A percentile compares a stretch with the other conserved stretches of the same genome.
These are phyloP conservation scores for Chromis chromis DNA, from an alignment of 2,797 vertebrate species.

Conservation along the genomic window DNA sequence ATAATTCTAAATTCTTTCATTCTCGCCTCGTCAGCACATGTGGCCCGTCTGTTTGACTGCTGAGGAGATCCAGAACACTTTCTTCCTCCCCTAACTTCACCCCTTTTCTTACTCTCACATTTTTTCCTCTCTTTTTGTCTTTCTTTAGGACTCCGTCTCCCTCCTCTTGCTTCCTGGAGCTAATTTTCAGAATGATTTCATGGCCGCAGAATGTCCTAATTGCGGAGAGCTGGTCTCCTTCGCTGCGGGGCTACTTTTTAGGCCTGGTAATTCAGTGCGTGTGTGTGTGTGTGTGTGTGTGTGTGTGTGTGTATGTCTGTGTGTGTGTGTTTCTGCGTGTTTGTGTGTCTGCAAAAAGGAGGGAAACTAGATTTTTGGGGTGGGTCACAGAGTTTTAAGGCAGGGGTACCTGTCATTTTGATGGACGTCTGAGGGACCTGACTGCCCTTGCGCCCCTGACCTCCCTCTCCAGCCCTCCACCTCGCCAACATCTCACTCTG, in stretches of 20 bases:
- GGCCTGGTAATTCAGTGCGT: conserved; percentile 67
- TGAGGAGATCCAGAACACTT: conserved; percentile 80
- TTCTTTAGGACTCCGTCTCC: conserved; percentile 73
- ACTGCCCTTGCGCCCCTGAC: conserved; percentile 83
- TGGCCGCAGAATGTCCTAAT: conserved; percentile 86
- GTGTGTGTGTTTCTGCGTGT: conserved; percentile 2
- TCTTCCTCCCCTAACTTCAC: conserved; percentile 64
- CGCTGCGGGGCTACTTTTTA: conserved; percentile 81
- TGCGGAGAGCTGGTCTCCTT: conserved; percentile 80
- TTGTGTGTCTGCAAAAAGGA: conserved; percentile 62
- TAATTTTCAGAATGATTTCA: conserved; percentile 86
- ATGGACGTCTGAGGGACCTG: conserved; percentile 83
- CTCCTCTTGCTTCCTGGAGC: conserved; percentile 81
- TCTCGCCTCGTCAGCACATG: conserved; percentile 71
- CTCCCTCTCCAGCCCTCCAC: conserved; percentile 74
- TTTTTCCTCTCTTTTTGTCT: conserved; percentile 59
- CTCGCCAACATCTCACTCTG: conserved; percentile 77
- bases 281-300: conserved; percentile 40
- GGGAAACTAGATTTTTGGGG: conserved; percentile 69
- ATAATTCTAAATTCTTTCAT: conserved; percentile 74
- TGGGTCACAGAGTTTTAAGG: conserved; percentile 78
- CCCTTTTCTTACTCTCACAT: conserved; percentile 52
- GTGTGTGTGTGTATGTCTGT: conserved; percentile 13
- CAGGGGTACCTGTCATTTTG: conserved; percentile 83
- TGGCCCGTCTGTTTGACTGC: conserved; percentile 71